phyloP scores from a whole-genome alignment of 2,888 invertebrate genomes.

The Noctua janthe region DNA sequence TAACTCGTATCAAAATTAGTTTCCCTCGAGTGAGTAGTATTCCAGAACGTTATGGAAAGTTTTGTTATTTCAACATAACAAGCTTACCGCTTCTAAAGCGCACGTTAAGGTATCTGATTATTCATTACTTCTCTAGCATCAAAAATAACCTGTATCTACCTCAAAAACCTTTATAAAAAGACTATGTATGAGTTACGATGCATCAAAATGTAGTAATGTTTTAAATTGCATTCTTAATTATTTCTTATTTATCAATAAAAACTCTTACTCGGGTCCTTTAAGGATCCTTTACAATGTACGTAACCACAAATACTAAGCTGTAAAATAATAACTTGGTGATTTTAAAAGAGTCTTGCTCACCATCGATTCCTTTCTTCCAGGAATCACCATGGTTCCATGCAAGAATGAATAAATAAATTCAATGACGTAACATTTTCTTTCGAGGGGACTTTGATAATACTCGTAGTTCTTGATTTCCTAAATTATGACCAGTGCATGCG shows the following conservation, averaged over 20 bases:
- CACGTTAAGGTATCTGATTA: conserved; percentile 32
- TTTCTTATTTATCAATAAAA: conserved; percentile 2
- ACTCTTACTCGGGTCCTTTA: background rate
- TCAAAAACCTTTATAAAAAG: conserved; percentile 1
- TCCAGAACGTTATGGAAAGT: conserved; percentile 59
- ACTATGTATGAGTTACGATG: background rate
- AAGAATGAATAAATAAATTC: no score
- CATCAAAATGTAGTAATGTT: background rate
- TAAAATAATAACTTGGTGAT: background rate
- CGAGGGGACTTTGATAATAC: background rate
- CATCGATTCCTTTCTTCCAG: no score
- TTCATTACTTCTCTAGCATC: conserved; percentile 23
- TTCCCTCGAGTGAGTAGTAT: conserved; percentile 26
- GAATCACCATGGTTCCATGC: no score
- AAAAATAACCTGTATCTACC: background rate
- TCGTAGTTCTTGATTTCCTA: background rate
- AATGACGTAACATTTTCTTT: background rate
- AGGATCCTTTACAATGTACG: conserved; percentile 14
- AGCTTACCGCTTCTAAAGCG: conserved; percentile 35
- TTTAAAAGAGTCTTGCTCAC: background rate
- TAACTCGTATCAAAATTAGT: conserved; percentile 11
- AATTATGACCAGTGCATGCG: background rate
- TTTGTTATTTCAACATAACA: conserved; percentile 56
- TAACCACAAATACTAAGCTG: background rate
- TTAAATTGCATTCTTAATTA: conserved; percentile 4